Evolutionary conservation across 2,888 invertebrate species (phyloP), one percentile per base, ranked within the genome.

Genomic region (Pheosia tremula): DNA sequence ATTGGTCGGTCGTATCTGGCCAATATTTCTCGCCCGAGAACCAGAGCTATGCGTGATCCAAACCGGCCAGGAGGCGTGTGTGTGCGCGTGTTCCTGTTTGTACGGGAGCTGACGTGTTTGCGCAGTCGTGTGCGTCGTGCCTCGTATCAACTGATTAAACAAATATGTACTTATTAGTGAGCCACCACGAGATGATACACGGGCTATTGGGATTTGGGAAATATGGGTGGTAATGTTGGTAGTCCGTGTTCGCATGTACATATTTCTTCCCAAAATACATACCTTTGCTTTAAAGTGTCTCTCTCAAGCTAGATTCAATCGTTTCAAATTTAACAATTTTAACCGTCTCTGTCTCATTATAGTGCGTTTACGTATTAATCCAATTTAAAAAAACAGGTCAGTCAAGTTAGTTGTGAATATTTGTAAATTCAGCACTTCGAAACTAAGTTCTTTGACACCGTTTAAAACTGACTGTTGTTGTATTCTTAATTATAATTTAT

Each of bases 121-220:
- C 73, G 64, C 80, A 74, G 75, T 72, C 79, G 77, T 52, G 65
- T 58, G 61, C 66, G 58, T 45, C 60, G 41, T 10, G 53, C 37
- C 37, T 63, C 69, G 66, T 77, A 78, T 80, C 82, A 81, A 82
- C 84, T 82, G 83, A 84, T 84, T 83, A 81, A 83, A 84, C 80
- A 82, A 83, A 85, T 75, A 83, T 75, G 71, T 69, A 71, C 69
- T 58, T 63, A 69, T 60, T 56, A 57, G 56, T 54, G 13, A 10
- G 5, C 36, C 3, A 8, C 53, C 53, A 37, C 53, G 53, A 53
- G 53, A 53, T 53, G 53, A 53, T 53, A 36, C 50, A 24, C 37
- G 37, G 38, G 37, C 10, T 53, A 24, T 37, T 53, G 53, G 53
- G 38, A 37, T 53, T 53, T 53, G 24, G 24, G 9, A 50, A 50